These are phyloP conservation scores for Luscinia megarhynchos DNA, from an alignment of 2,797 vertebrate genomes.

Conservation along the genomic window DNA sequence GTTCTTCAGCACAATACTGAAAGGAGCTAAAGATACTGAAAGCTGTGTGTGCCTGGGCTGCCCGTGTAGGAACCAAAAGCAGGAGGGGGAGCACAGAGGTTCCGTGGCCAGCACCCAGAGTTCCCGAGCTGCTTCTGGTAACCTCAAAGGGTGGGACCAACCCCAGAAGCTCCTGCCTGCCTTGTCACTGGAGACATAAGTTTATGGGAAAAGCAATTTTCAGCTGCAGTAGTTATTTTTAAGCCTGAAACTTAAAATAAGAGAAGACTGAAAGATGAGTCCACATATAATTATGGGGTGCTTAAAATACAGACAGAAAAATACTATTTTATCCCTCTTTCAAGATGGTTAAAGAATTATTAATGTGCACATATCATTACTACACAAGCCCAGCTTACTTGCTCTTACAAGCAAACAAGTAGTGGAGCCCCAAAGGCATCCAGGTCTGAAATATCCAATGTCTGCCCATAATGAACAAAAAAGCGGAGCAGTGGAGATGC, in stretches of 20 bases:
- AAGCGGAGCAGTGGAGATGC: background rate
- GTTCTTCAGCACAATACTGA: background rate
- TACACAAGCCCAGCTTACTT: background rate
- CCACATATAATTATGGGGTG: background rate
- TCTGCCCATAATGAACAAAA: background rate
- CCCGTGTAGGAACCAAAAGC: background rate
- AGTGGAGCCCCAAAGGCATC: background rate
- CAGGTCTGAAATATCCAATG: background rate
- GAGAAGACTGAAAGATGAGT: background rate
- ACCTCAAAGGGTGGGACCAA: conserved; percentile 23
- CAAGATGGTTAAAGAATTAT: background rate
- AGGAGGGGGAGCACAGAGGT: background rate
- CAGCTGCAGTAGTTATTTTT: conserved; percentile 39
- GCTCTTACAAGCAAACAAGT: background rate
- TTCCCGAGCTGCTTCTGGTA: background rate
- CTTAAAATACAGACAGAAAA: conserved; percentile 32
- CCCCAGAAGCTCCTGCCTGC: background rate
- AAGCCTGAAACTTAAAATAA: conserved; percentile 18
- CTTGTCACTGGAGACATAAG: background rate
- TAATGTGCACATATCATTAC: background rate
- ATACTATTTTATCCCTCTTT: conserved; percentile 26
- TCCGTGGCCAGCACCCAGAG: background rate
- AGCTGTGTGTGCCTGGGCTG: background rate
- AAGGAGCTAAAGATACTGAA: background rate
- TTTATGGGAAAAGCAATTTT: conserved; percentile 30